Conservation (phyloP, 2,888 invertebrate genomes). For the Ligdia adustata region DNA sequence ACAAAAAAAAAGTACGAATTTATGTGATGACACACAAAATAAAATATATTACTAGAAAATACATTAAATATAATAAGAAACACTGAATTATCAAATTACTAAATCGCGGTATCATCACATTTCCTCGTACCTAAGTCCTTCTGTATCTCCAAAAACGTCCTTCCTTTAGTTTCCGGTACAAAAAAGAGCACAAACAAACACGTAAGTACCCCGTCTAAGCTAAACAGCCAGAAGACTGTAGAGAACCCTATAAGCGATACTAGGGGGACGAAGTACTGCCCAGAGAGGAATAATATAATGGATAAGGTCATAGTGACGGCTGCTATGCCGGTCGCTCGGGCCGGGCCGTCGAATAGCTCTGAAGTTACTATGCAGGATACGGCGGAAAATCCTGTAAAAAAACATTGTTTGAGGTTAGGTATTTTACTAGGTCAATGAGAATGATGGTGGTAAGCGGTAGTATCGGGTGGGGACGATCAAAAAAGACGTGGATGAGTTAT, state of each 20-base stretch:
- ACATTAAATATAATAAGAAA: too few species aligned
- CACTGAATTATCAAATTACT: too few species aligned
- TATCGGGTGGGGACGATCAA: too few species aligned
- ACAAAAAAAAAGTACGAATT: too few species aligned
- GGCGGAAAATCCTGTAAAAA: slow-evolving; percentile 59
- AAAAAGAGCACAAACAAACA: slow-evolving; percentile 49
- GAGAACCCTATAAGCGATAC: slow-evolving; percentile 47
- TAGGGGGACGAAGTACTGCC: slow-evolving; percentile 53
- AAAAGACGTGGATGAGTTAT: too few species aligned
- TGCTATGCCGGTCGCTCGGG: slow-evolving; percentile 51
- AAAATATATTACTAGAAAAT: too few species aligned
- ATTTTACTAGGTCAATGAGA: too few species aligned
- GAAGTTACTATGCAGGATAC: slow-evolving; percentile 55
- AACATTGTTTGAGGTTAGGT: too few species aligned
- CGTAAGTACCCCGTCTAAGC: slow-evolving; percentile 44
- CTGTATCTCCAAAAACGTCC: slow-evolving; percentile 62
- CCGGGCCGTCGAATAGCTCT: slow-evolving; percentile 59
- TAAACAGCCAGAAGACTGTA: slow-evolving; percentile 28
- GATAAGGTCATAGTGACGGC: slow-evolving; percentile 23
- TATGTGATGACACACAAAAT: too few species aligned
- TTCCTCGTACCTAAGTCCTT: slow-evolving; percentile 35
- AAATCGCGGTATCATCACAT: background rate
- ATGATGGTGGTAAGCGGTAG: too few species aligned
- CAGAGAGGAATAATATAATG: slow-evolving; percentile 24
- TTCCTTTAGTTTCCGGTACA: slow-evolving; percentile 67